Base-by-base conservation (phyloP, 1,140 invertebrate species). In the Eriocheir sinensis region DNA sequence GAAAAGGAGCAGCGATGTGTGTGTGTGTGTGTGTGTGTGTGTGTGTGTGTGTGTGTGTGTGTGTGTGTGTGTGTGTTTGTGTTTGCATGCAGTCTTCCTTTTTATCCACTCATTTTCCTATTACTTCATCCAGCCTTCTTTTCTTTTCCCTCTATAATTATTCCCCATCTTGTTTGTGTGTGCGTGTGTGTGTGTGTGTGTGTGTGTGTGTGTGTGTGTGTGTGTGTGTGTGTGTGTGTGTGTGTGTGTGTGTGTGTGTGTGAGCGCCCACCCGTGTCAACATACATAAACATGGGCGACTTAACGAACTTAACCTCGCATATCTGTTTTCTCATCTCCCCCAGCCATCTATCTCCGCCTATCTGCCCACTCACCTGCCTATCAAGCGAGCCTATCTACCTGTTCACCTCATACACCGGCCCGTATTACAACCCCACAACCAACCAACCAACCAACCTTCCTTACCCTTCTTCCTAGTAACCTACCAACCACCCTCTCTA, bases 211-310 rank as follows among this genome's bases (percentile, higher is more conserved):
- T 72, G 60, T 72, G 60, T 72, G 60, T 72, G 60, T 72, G 60
- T 72, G 60, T 72, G 60, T 72, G 60, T 72, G 60, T 72, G 60
- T 72, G 60, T 72, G 60, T n/a, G 60, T n/a, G 60, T n/a, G 60
- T n/a, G 60, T 72, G 60, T 72, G 60, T 72, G 60, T 72, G 60
- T 27, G 60, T n/a, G 60, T 72, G 60, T n/a, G 60, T 72, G 60
- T n/a, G n/a, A 6, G 21, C 60, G 60, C 60, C 60, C 60, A 72
- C 60, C 60, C 60, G n/a, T 72, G 60, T 27, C 60, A 72, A n/a
- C 6, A 72, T 72, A 72, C 60, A 72, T 72, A 72, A 72, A 72
- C 60, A 72, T 72, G 60, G n/a, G n/a, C 21, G n/a, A n/a, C 60
- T 72, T 72, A 72, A 72, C 60, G 60, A 72, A 72, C 60, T 72